phyloP scores from a whole-genome alignment of 2,888 invertebrate species.

The Pinctada fucata region DNA sequence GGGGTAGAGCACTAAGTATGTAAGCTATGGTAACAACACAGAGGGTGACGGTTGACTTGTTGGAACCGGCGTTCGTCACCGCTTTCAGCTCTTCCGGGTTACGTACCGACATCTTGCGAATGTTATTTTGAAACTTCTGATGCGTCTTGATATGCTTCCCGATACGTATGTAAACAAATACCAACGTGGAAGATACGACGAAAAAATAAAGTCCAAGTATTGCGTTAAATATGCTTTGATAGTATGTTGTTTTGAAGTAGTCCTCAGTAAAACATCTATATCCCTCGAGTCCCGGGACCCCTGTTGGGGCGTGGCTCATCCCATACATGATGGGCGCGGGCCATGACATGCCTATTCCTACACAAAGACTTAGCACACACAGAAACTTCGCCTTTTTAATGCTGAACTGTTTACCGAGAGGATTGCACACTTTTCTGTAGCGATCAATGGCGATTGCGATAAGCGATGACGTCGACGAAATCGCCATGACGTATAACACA shows the following conservation, averaged over 20 bases:
- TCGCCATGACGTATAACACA: constrained; percentile 31
- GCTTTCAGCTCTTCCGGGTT: constrained; percentile 20
- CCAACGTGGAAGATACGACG: constrained; percentile 21
- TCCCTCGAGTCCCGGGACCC: constrained; percentile 34
- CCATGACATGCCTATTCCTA: constrained; percentile 30
- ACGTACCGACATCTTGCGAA: constrained; percentile 27
- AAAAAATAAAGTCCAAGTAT: constrained; percentile 32
- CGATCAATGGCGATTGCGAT: constrained; percentile 36
- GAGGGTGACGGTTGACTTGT: constrained; percentile 32
- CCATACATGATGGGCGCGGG: constrained; percentile 39
- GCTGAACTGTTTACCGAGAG: constrained; percentile 30
- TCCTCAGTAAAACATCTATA: constrained; percentile 36
- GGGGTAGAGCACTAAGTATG: constrained; percentile 37
- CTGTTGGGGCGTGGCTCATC: constrained; percentile 29
- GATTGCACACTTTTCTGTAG: constrained; percentile 33
- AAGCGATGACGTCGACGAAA: constrained; percentile 35
- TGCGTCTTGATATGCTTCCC: constrained; percentile 32
- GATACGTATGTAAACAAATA: constrained; percentile 37
- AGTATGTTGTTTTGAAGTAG: constrained; percentile 26
- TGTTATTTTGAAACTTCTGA: constrained; percentile 30
- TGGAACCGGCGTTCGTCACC: constrained; percentile 16
- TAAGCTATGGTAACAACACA: constrained; percentile 38
- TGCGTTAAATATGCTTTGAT: constrained; percentile 28
- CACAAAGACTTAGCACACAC: constrained; percentile 28
- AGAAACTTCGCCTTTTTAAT: constrained; percentile 33